Conservation (phyloP, 2,113 vertebrate genomes). For the Lota lota region DNA sequence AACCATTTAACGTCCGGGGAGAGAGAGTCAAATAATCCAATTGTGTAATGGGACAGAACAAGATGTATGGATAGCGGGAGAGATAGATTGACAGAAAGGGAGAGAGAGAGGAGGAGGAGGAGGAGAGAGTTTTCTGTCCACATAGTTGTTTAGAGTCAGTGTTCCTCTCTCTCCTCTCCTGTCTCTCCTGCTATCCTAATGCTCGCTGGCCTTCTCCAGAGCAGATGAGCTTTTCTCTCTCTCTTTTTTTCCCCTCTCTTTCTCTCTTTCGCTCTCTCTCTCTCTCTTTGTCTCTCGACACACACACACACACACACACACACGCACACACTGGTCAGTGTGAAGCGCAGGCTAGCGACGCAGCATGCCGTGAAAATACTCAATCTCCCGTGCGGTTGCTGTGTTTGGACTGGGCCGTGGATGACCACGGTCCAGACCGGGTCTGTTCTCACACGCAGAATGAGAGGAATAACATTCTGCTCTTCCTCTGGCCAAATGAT, state of each 20-base stretch:
- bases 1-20: conserved; percentile 50
- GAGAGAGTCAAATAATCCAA: conserved; percentile 66
- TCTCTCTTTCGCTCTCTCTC: no score
- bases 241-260: no score
- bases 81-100: no score
- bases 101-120: no score
- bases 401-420: conserved; percentile 47
- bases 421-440: conserved; percentile 26
- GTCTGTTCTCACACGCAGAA: conserved; percentile 1
- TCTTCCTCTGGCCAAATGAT: conserved; percentile 23
- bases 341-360: conserved; percentile 28
- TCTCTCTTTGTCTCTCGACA: no score
- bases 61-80: conserved; percentile 27
- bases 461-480: conserved; percentile 26
- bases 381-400: conserved; percentile 41
- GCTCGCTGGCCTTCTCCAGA: neutral
- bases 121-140: conserved; percentile 39
- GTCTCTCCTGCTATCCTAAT: neutral
- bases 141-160: conserved; percentile 25
- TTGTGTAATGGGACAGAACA: conserved; percentile 58
- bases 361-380: conserved; percentile 47
- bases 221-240: neutral
- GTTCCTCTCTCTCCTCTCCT: neutral
- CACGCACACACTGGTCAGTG: conserved; percentile 22
- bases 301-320: neutral